Conservation (phyloP, 2,797 vertebrate genomes). For the Periparus ater region DNA sequence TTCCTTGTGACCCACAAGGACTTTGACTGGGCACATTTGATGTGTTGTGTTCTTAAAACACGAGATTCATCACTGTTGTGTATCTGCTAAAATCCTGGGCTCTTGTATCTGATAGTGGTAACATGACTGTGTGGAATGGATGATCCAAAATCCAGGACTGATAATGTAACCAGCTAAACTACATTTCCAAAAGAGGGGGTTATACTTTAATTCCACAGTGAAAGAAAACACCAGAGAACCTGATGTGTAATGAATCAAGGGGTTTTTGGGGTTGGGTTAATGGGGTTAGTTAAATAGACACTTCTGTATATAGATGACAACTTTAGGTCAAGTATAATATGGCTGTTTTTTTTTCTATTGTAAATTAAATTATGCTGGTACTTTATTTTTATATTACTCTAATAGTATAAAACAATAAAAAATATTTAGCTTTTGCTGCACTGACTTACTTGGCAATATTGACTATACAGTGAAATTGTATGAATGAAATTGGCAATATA, state of each 20-base stretch:
- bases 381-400: not conserved
- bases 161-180: not conserved
- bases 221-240: not conserved
- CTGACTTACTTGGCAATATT: not conserved
- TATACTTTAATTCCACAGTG: not conserved
- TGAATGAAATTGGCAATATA: not conserved
- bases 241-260: not conserved
- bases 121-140: not conserved
- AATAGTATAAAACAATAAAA: not conserved
- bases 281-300: not conserved
- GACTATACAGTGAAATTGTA: not conserved
- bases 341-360: not conserved
- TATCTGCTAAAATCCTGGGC: not conserved
- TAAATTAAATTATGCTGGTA: not conserved
- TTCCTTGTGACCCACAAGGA: not conserved
- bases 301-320: not conserved
- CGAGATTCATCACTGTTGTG: not conserved
- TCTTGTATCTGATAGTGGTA: not conserved
- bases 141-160: not conserved
- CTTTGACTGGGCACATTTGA: not conserved
- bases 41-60: not conserved
- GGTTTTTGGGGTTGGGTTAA: not conserved
- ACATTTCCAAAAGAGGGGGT: not conserved
- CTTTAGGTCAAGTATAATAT: not conserved
- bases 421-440: not conserved